Conservation (phyloP, 2,888 invertebrate genomes). For the Galerucella calmariensis region DNA sequence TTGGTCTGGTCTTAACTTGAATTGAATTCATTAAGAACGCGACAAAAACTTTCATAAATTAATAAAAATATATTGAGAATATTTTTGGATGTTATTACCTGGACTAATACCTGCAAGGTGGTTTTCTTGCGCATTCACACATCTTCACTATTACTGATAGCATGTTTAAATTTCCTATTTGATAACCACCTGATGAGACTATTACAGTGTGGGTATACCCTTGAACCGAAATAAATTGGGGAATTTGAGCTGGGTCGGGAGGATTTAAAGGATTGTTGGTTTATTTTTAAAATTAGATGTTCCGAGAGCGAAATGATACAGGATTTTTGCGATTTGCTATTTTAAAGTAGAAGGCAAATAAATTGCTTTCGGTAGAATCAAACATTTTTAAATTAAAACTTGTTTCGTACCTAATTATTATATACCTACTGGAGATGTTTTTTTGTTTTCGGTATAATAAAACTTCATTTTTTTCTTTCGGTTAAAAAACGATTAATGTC, state of each 20-base stretch:
- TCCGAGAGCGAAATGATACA: neutral
- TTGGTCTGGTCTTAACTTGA: too few relatives aligned
- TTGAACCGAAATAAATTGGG: constrained; percentile 13
- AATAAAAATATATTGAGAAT: too few relatives aligned
- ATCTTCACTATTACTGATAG: constrained; percentile 33
- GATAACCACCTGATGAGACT: constrained; percentile 40
- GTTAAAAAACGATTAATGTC: neutral
- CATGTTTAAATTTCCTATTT: constrained; percentile 35
- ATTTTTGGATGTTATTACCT: neutral
- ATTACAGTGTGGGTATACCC: constrained; percentile 20
- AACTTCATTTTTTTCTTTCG: neutral
- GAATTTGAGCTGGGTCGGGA: constrained; percentile 5
- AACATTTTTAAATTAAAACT: neutral
- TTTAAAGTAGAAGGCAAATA: neutral
- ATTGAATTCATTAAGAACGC: too few relatives aligned
- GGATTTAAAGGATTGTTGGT: constrained; percentile 22
- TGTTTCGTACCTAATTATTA: too few relatives aligned
- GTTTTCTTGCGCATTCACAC: constrained; percentile 32
- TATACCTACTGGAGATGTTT: neutral
- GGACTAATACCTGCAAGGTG: constrained; percentile 51
- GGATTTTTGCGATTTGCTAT: neutral
- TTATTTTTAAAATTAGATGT: constrained; percentile 4
- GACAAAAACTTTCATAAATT: too few relatives aligned
- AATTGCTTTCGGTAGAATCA: neutral
- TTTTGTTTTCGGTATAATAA: neutral